Base-by-base conservation (phyloP, 2,888 invertebrate species). In the Venusia cambrica region DNA sequence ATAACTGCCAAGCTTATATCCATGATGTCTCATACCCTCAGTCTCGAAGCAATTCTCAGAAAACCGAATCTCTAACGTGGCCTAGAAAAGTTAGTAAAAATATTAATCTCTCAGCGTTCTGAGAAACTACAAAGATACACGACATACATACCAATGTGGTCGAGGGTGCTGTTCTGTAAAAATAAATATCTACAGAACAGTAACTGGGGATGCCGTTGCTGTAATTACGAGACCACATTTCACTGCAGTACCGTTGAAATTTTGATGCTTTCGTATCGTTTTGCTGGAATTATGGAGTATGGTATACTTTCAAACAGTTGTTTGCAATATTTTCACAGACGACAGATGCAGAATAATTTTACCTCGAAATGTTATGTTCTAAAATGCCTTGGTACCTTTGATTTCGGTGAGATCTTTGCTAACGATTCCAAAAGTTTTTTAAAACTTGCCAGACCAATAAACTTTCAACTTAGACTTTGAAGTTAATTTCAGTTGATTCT, bases 371-470 rank as follows among this genome's bases (percentile, higher is more conserved):
- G n/a, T n/a, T n/a, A n/a, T n/a, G n/a, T n/a, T n/a, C n/a, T n/a
- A n/a, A n/a, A n/a, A n/a, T n/a, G n/a, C n/a, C n/a, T n/a, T n/a
- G n/a, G n/a, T n/a, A n/a, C n/a, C n/a, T n/a, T n/a, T n/a, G n/a
- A n/a, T n/a, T n/a, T n/a, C n/a, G n/a, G n/a, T n/a, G n/a, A n/a
- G n/a, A n/a, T n/a, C n/a, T n/a, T 13, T 11, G 5, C 17, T 21
- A 19, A 6, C 21, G 21, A 21, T 38, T 22, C 1, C n/a, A 37
- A 36, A 29, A 21, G 11, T 20, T 30, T 38, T 6, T 4, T 4
- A 14, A 43, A 46, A 40, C 43, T 46, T 40, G n/a, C 25, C 29
- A 40, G 40, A 43, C 43, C 7, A 26, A 40, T 43, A 47, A 38
- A 39, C 14, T 36, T 22, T 37, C 12, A 14, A 11, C 25, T 29